Base-by-base conservation (phyloP, 2,797 vertebrate species). In the Acanthiza pusilla region DNA sequence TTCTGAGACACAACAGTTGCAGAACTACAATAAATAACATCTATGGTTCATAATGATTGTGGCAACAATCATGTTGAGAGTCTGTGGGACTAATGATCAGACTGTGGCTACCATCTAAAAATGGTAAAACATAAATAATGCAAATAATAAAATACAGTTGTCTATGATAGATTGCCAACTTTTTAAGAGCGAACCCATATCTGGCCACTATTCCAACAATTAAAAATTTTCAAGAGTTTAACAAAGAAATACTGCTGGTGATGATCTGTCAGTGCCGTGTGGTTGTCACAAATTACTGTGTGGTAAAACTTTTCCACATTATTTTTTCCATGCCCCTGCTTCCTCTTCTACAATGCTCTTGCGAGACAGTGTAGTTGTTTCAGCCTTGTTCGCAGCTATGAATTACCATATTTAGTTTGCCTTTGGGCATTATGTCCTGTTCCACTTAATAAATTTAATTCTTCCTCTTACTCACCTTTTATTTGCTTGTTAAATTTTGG, bases 361-460 rank as follows among this genome's bases (percentile, higher is more conserved):
- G 45, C 88, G 76, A 91, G 78, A 34, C 29, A 62, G 9, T 45
- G 36, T 55, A 68, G 48, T 65, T 88, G 45, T 93, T 92, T 86
- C 60, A 94, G 73, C 55, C 79, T 88, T 43, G 13, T 65, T 94
- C 11, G 5, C 48, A 75, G 82, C 58, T 93, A 58, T 67, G 73
- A 92, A 91, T 78, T 89, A 78, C 32, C 66, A 66, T 66, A 82
- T 89, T 95, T 95, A 95, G 58, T 91, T 93, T 93, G 61, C 79
- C 77, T 94, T 76, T 91, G 89, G 91, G 94, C 74, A 61, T 78
- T 92, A 78, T 53, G 60, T 90, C 70, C 73, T 88, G 55, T 96
- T 96, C 73, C 68, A 85, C 73, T 86, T 93, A 86, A 89, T 92
- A 84, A 91, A 91, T 94, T 71, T 89, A 92, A 78, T 94, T 93